Evolutionary conservation across 2,113 vertebrate genomes (phyloP).

Genomic region (Himantopus leucocephalus): DNA sequence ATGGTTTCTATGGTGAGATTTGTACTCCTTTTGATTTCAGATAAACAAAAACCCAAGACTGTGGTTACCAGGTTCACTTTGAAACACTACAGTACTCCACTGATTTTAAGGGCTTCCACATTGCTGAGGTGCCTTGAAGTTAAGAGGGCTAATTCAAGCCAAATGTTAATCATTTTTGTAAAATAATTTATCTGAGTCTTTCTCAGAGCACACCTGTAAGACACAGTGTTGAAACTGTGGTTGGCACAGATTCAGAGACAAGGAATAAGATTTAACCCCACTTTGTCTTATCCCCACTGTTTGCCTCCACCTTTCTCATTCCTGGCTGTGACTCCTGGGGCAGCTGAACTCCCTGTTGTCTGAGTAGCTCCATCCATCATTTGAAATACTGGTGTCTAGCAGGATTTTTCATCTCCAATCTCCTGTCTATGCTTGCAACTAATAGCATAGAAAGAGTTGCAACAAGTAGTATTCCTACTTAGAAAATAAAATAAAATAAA

Average conservation of each 20-base stretch:
- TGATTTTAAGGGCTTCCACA: background rate
- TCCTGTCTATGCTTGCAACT: background rate
- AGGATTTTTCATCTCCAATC: background rate
- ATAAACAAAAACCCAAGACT: background rate
- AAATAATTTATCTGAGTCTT: background rate
- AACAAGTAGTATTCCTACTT: background rate
- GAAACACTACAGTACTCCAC: background rate
- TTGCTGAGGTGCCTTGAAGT: background rate
- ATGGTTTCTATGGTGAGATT: background rate
- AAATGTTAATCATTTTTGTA: background rate
- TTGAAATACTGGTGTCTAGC: background rate
- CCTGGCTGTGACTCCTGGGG: background rate
- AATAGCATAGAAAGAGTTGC: background rate
- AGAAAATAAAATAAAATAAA: background rate
- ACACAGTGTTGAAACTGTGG: background rate
- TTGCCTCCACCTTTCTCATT: background rate
- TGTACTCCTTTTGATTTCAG: background rate
- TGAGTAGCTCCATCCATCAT: background rate
- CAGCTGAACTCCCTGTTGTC: background rate
- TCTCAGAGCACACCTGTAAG: background rate
- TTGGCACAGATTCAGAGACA: background rate
- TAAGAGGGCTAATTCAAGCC: background rate
- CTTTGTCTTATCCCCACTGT: background rate
- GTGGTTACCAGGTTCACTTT: fast-evolving
- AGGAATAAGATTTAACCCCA: background rate